Base-by-base conservation (phyloP, 2,888 invertebrate species). In the Drosophila phalerata region DNA sequence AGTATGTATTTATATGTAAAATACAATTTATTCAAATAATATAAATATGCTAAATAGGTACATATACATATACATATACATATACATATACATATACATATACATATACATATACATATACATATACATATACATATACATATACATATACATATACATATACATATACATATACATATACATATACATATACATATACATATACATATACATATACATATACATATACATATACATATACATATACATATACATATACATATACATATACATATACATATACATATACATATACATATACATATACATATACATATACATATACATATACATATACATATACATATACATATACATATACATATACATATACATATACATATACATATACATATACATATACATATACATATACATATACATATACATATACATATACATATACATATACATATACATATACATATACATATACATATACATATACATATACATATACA, bases 1-100 rank as follows among this genome's bases (percentile, higher is more conserved):
- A 49, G 53, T 61, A 57, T 74, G 52, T 63, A 64, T 67, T 52
- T 43, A 61, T 60, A 60, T 69, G 51, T 68, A 65, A 56, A 30
- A 69, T 69, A 72, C 10, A 48, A 22, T 32, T 9, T 28, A 42
- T 19, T 53, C n/a, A 30, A 42, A 15, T 11, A 30, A 28, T 30
- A 42, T 42, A 30, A 13, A 53, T 37, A 22, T 51, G 9, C 13
- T 19, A 9, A 49, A 30, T 3, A 48, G 11, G 11, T 34, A 48
- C 48, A 48, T 17, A 48, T 28, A 45, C 45, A 47, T 47, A 47
- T 47, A 47, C 47, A 47, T 47, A 51, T 34, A 51, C 19, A 37
- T 37, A 13, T 25, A 28, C 25, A 45, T 43, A 43, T 30, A 10
- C 10, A 43, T 17, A 43, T 43, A 22, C 15, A 43, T 15, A 43